These are phyloP conservation scores for Cryptotis parvus DNA, from an alignment of 2,113 vertebrate genomes.

Conservation along the genomic window DNA sequence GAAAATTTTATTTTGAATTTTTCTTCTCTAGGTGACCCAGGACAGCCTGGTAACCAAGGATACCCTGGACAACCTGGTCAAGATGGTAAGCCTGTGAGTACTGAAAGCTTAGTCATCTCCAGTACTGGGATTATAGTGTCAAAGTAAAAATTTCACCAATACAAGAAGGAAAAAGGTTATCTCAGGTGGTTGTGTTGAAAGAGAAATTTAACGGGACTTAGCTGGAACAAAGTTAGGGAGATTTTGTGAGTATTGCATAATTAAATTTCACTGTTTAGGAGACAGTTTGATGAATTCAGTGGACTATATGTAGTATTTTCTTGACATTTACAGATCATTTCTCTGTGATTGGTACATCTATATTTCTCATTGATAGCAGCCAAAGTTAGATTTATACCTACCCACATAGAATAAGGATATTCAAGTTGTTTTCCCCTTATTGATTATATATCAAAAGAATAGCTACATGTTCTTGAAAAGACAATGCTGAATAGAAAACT, in stretches of 20 bases:
- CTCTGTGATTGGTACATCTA: neutral
- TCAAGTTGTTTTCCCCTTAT: neutral
- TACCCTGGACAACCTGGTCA: conserved; percentile 95
- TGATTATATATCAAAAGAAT: neutral
- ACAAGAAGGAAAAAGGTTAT: neutral
- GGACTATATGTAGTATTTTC: neutral
- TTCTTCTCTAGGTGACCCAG: conserved; percentile 90
- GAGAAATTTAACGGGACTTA: neutral
- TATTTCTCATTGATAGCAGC: neutral
- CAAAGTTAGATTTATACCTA: neutral
- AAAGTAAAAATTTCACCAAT: conserved; percentile 28
- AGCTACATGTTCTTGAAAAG: neutral
- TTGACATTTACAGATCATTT: neutral
- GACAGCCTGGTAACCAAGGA: conserved; percentile 90
- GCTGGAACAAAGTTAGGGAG: neutral
- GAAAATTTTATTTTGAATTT: neutral
- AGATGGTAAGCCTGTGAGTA: conserved; percentile 99
- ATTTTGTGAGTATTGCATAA: neutral
- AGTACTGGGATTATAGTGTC: conserved; percentile 77
- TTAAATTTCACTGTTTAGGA: neutral
- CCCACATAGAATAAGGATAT: neutral
- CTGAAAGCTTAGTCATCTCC: conserved; percentile 93
- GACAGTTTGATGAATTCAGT: neutral
- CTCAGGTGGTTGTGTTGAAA: neutral
- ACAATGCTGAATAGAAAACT: neutral